These are phyloP conservation scores for Scrobipalpa costella DNA, from an alignment of 2,888 invertebrate genomes.

Conservation along the genomic window DNA sequence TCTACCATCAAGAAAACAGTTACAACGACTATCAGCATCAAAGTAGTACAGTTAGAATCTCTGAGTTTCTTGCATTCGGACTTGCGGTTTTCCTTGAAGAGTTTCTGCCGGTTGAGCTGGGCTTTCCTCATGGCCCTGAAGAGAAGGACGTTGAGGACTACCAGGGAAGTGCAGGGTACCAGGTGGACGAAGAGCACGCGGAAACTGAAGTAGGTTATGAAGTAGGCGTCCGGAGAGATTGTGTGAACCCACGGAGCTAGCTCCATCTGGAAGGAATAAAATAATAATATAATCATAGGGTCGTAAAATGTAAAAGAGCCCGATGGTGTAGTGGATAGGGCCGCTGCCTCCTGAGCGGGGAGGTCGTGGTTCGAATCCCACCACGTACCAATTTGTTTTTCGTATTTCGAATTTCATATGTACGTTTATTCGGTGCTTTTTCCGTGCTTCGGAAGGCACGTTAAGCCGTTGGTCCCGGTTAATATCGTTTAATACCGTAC, in stretches of 20 bases:
- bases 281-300: neutral
- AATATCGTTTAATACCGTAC: no score
- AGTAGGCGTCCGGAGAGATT: slow-evolving; percentile 88
- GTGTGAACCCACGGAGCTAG: slow-evolving; percentile 87
- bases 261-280: slow-evolving; percentile 59
- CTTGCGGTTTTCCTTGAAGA: slow-evolving; percentile 88
- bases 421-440: no score
- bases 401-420: no score
- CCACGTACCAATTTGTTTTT: no score
- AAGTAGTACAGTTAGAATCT: slow-evolving; percentile 91
- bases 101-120: slow-evolving; percentile 87
- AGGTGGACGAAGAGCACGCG: slow-evolving; percentile 95
- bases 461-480: no score
- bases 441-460: no score
- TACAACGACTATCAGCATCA: slow-evolving; percentile 93
- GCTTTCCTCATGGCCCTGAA: slow-evolving; percentile 93
- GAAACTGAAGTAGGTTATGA: slow-evolving; percentile 90
- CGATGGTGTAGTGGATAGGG: no score
- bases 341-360: no score
- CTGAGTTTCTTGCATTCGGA: slow-evolving; percentile 89
- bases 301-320: no score
- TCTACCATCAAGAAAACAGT: slow-evolving; percentile 91
- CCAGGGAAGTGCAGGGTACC: slow-evolving; percentile 93
- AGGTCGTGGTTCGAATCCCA: no score
- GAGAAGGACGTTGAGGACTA: slow-evolving; percentile 92